Evolutionary conservation across 2,113 vertebrate genomes (phyloP), one percentile per base, ranked within the genome.

Genomic region (Oreochromis spilurus): DNA sequence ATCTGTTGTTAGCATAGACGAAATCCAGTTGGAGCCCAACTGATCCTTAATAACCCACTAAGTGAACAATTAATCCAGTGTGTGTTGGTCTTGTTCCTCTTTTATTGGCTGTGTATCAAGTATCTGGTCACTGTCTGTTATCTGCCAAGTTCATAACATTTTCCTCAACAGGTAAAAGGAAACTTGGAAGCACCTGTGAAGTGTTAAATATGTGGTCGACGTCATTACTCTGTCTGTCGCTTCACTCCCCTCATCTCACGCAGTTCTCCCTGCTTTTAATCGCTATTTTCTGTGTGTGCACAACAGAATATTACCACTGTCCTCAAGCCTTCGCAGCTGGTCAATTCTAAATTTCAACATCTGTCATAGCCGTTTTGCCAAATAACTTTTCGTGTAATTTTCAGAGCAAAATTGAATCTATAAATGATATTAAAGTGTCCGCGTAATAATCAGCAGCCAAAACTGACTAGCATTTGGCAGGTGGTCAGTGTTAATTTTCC

Each of bases 81-180:
- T 79, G 83, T 83, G 38, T 70, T 83, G 67, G 55, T 72, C 24
- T 52, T 82, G n/a, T 81, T 81, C 78, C 11, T 83, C 54, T 88
- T 5, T 70, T 75, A 14, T 14, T 85, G 62, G 29, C 81, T 79
- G 34, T 17, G 21, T 65, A n/a, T 88, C 67, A 84, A 82, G 11
- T 43, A 82, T 54, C 72, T 89, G 88, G 55, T 78, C 70, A 54
- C 75, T 81, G 67, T 88, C 67, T 90, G n/a, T 83, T 55, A 8
- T 82, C 81, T 84, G 78, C 57, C 50, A 87, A 89, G 13, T 57
- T 85, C 67, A 31, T 82, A 52, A 91, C 70, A 81, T 89, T 92
- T 90, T 82, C 84, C 60, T 84, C 91, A 80, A 90, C 94, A 95
- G 94, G 94, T 94, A 62, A 84, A 84, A 84, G 87, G 88, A 92